A percentile compares a stretch with the other conserved stretches of the same genome.
Evolutionary conservation across 2,797 vertebrate species (phyloP).

Genomic region (Smutsia gigantea): DNA sequence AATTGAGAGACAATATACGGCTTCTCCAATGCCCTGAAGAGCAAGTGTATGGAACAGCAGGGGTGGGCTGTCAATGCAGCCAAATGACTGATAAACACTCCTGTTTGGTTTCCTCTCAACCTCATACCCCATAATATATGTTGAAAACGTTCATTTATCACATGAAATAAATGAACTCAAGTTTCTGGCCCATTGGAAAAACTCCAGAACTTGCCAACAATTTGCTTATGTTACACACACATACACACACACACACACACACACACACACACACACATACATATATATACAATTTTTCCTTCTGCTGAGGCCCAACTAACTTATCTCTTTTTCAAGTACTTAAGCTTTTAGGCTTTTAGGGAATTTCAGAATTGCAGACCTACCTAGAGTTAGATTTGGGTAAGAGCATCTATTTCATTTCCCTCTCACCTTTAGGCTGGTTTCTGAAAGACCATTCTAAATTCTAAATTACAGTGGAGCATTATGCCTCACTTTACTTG

Average conservation of each 20-base stretch:
- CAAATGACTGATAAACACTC: not conserved
- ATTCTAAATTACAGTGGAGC: not conserved
- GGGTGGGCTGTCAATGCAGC: not conserved
- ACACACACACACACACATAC: too few species aligned
- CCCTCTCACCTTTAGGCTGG: not conserved
- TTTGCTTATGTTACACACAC: not conserved
- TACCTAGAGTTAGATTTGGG: not conserved
- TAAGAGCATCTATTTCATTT: not conserved
- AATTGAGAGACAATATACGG: not conserved
- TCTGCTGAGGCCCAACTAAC: not conserved
- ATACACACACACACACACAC: too few species aligned
- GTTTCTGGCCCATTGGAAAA: not conserved
- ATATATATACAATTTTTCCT: not conserved
- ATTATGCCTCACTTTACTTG: not conserved
- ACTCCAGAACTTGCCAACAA: slow-evolving; percentile 6
- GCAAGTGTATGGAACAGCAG: not conserved
- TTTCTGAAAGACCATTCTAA: not conserved
- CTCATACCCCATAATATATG: not conserved
- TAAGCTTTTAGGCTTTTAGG: not conserved
- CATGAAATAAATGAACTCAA: slow-evolving; percentile 28
- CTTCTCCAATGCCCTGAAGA: not conserved
- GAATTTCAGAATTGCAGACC: not conserved
- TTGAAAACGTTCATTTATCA: slow-evolving; percentile 20
- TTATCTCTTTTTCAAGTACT: not conserved
- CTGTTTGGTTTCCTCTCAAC: not conserved